Evolutionary conservation across 2,888 invertebrate genomes (phyloP), one percentile per base, ranked within the genome.

Genomic region (Ditula angustiorana): DNA sequence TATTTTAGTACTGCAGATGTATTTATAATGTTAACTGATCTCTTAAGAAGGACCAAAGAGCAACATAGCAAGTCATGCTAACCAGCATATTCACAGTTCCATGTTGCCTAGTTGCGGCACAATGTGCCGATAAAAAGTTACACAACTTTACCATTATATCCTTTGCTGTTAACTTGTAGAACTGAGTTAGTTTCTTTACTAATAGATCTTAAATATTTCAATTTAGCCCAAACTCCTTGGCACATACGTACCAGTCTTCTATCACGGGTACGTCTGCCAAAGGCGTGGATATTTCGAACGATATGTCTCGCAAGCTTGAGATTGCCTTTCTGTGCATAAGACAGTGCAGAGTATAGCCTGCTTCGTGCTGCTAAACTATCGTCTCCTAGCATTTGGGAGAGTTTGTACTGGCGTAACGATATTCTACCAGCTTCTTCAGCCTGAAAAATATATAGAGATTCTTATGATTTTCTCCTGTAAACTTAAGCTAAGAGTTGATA

Each of bases 361-460:
- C 99, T 99, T 62, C 98, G 94, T 0, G 97, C 95, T 37, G 96
- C 95, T 53, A 97, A 88, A 33, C 95, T 94, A 0, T 97, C 97
- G 87, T 99, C 98, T 0, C 96, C 97, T 41, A 98, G 91, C 77
- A 95, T 94, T 67, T 95, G 79, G 0, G 98, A 98, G 24, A 99
- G 90, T 77, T 94, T 94, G 68, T 98, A 94, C 82, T 99, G 99
- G 68, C 96, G 94, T 16, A 95, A 57, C 10, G 99, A 98, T 83
- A 98, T 98, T 80, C 95, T 95, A 0, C 97, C 98, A 28, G 99
- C 99, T 76, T 96, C 96, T 77, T 96, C 94, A 11, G 99, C 98
- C 97, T 97, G 83, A 16, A 83, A 87, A 72, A 5, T 11, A 11
- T n/a, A 23, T 46, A 41, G 11, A 41, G 16, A 11, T 19, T 21